phyloP scores from a whole-genome alignment of 2,888 invertebrate genomes.

The Patella pellucida region DNA sequence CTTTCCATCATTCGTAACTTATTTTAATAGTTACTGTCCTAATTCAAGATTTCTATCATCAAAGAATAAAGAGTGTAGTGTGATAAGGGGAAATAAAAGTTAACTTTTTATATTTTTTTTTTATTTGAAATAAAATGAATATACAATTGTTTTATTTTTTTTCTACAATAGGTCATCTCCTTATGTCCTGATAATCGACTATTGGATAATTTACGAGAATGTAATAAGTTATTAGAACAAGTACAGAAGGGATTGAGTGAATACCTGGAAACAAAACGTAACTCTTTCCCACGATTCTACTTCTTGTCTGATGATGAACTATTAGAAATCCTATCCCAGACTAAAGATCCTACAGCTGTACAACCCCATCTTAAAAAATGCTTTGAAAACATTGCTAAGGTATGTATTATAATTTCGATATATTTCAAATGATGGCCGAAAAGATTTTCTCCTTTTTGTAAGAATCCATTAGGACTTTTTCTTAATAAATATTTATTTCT shows the following conservation, averaged over 20 bases:
- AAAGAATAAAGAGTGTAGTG: too few species aligned
- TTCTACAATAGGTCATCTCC: conserved; percentile 65
- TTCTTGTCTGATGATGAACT: conserved; percentile 72
- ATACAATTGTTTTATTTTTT: neutral
- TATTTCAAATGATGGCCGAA: neutral
- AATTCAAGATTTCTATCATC: too few species aligned
- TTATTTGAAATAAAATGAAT: too few species aligned
- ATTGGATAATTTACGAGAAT: conserved; percentile 80
- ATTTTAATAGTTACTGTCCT: too few species aligned
- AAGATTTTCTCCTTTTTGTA: neutral
- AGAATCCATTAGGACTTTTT: neutral
- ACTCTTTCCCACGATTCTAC: conserved; percentile 74
- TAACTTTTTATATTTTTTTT: too few species aligned
- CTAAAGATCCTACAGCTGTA: conserved; percentile 72
- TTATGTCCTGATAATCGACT: conserved; percentile 73
- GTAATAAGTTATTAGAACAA: conserved; percentile 75
- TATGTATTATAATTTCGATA: conserved; percentile 69
- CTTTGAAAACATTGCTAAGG: conserved; percentile 82
- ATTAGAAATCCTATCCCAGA: conserved; percentile 72
- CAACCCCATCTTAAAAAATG: conserved; percentile 82
- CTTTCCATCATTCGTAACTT: neutral
- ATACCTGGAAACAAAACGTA: conserved; percentile 72
- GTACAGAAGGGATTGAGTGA: conserved; percentile 72
- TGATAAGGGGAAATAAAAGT: too few species aligned
- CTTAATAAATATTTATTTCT: neutral